These are phyloP conservation scores for Drosophila nikananu DNA, from an alignment of 1,140 invertebrate species.

Conservation along the genomic window DNA sequence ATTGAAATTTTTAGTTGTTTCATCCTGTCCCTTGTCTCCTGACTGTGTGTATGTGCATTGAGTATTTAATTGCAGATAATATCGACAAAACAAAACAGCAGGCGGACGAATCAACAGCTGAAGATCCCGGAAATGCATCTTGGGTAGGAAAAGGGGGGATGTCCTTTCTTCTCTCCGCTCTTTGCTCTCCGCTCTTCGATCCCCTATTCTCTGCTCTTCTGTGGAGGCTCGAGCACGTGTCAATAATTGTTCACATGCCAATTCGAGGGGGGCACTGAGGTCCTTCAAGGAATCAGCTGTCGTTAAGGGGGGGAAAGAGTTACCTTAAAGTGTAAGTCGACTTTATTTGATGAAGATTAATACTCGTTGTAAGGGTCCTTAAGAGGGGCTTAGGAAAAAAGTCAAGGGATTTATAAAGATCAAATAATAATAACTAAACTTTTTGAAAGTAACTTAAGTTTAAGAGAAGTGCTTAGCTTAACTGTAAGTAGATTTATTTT, in stretches of 20 bases:
- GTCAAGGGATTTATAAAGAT: no score
- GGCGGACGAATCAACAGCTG: slow-evolving; percentile 72
- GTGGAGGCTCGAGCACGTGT: slow-evolving; percentile 74
- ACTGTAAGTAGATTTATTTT: background rate
- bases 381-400: no score
- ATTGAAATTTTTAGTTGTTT: slow-evolving; percentile 83
- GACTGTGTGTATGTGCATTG: slow-evolving; percentile 62
- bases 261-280: slow-evolving; percentile 24
- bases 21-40: slow-evolving; percentile 47
- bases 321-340: background rate
- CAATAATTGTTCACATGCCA: slow-evolving; percentile 73
- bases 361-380: background rate
- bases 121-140: slow-evolving; percentile 74
- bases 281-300: slow-evolving; percentile 60
- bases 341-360: background rate
- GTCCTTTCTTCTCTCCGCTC: slow-evolving; percentile 9
- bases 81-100: slow-evolving; percentile 75
- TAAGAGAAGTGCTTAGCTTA: background rate
- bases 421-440: no score
- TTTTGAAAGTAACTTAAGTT: background rate
- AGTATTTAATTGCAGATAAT: slow-evolving; percentile 84
- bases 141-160: slow-evolving; percentile 24
- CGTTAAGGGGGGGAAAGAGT: slow-evolving; percentile 2
- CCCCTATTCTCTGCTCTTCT: background rate
- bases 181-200: background rate